Evolutionary conservation across 1,140 invertebrate species (phyloP).

Genomic region (Rhagoletis zephyria): DNA sequence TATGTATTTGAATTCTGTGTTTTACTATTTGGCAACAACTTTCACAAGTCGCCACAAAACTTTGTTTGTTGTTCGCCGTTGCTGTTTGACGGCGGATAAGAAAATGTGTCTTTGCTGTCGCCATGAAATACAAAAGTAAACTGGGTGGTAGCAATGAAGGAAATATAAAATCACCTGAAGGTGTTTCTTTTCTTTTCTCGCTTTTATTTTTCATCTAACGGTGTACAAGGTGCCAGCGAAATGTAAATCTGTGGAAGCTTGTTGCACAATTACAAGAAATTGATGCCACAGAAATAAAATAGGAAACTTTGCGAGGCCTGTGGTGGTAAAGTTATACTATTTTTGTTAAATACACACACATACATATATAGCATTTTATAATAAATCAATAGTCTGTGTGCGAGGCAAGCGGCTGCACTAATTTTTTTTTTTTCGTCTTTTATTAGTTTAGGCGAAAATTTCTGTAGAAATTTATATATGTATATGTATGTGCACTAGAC

Average conservation of each 20-base stretch:
- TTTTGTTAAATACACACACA: background rate
- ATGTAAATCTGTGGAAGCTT: constrained; percentile 32
- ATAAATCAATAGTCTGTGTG: too few species aligned
- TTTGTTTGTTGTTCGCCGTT: background rate
- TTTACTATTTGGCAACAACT: constrained; percentile 45
- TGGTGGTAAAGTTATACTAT: background rate
- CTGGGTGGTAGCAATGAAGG: background rate
- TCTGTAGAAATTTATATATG: background rate
- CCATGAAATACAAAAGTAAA: background rate
- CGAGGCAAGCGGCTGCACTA: background rate
- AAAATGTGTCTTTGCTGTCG: constrained; percentile 47
- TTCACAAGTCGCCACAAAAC: constrained; percentile 28
- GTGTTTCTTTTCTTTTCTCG: background rate
- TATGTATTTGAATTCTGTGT: background rate
- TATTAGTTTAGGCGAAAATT: background rate
- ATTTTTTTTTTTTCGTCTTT: background rate
- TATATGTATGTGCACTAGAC: too few species aligned
- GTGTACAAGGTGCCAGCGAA: background rate
- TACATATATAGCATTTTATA: background rate
- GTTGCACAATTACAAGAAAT: constrained; percentile 25
- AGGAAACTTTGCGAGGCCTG: background rate
- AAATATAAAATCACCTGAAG: constrained; percentile 29
- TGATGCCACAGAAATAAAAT: constrained; percentile 40
- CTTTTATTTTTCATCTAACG: background rate
- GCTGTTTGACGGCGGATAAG: constrained; percentile 1